Conservation (phyloP, 2,113 vertebrate species). For the Prolemur simus region DNA sequence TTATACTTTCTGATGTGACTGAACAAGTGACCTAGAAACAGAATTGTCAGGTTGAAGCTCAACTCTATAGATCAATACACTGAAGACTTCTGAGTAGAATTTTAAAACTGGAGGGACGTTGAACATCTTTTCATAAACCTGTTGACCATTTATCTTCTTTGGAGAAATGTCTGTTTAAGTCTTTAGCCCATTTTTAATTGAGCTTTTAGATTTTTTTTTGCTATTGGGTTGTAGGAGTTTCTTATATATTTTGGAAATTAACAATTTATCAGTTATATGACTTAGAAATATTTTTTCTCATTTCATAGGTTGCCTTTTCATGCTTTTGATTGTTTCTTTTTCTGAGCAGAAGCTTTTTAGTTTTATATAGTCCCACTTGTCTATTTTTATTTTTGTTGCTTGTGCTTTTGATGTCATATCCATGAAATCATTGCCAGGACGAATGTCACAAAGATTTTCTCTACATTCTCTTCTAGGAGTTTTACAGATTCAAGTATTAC, state of each 20-base stretch:
- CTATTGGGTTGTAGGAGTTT: background rate
- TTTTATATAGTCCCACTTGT: background rate
- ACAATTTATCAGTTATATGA: background rate
- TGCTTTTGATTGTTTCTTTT: background rate
- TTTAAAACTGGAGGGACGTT: background rate
- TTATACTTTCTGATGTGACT: conserved; percentile 46
- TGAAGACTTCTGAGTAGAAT: conserved; percentile 12
- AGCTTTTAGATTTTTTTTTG: background rate
- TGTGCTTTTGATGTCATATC: background rate
- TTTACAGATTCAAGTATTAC: background rate
- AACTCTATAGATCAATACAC: background rate
- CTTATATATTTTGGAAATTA: background rate
- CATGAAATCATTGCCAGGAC: background rate
- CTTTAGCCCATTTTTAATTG: background rate
- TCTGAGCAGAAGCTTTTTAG: background rate
- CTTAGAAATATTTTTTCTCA: background rate
- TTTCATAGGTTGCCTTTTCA: background rate
- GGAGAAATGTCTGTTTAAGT: background rate
- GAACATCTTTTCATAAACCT: background rate
- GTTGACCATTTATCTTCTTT: background rate
- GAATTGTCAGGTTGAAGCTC: conserved; percentile 4
- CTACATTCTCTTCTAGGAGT: background rate
- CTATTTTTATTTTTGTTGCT: background rate
- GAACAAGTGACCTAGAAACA: conserved; percentile 55
- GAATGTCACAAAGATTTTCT: background rate